phyloP scores from a whole-genome alignment of 2,797 vertebrate genomes.

The Bovichtus variegatus region DNA sequence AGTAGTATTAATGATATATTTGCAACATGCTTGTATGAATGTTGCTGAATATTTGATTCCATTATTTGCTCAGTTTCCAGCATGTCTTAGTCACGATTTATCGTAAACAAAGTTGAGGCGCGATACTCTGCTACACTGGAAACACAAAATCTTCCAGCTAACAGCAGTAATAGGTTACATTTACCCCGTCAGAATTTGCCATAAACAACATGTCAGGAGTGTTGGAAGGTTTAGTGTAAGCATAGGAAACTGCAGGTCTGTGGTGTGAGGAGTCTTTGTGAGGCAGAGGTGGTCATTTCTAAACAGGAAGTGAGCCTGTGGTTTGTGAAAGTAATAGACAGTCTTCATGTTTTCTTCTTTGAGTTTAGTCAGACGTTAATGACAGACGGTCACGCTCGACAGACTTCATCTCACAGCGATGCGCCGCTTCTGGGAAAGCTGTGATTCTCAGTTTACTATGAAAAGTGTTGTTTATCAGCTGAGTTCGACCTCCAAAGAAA shows the following conservation, averaged over 20 bases:
- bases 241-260: conserved; percentile 39
- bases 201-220: conserved; percentile 50
- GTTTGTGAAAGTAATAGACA: conserved; percentile 61
- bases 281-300: conserved; percentile 44
- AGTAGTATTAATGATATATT: conserved; percentile 36
- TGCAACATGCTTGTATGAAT: conserved; percentile 25
- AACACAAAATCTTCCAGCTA: conserved; percentile 37
- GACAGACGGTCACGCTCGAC: conserved; percentile 61
- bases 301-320: conserved; percentile 57
- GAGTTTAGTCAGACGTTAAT: conserved; percentile 46
- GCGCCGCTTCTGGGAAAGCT: conserved; percentile 45
- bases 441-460: conserved; percentile 38
- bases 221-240: conserved; percentile 41
- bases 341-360: conserved; percentile 54
- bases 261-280: conserved; percentile 27
- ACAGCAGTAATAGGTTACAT: conserved; percentile 39
- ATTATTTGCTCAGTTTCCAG: conserved; percentile 39
- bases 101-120: conserved; percentile 17
- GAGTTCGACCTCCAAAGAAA: conserved; percentile 19
- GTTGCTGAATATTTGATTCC: conserved; percentile 49
- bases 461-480: conserved; percentile 28
- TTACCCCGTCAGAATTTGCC: conserved; percentile 49
- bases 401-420: conserved; percentile 57
- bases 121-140: conserved; percentile 29
- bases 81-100: conserved; percentile 45